Evolutionary conservation across 2,113 vertebrate genomes (phyloP).

Genomic region (Lutjanus erythropterus): DNA sequence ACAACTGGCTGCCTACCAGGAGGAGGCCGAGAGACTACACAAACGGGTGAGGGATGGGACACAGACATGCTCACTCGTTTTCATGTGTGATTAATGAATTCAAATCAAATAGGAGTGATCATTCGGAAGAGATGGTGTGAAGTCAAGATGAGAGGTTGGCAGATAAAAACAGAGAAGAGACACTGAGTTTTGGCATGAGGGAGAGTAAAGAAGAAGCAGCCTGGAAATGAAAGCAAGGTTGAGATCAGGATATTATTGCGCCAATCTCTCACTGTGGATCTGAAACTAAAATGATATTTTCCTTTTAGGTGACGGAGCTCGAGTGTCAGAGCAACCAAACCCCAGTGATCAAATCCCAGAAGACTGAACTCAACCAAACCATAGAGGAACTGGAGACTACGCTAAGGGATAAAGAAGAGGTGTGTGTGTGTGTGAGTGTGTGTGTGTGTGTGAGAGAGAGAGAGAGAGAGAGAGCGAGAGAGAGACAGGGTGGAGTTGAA

Average conservation of each 20-base stretch:
- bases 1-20: slow-evolving; percentile 97
- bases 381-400: slow-evolving; percentile 95
- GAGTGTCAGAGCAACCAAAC: slow-evolving; percentile 97
- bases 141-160: slow-evolving; percentile 35
- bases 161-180: not conserved
- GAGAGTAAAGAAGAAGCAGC: slow-evolving; percentile 4
- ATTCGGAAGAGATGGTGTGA: slow-evolving; percentile 38
- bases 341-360: slow-evolving; percentile 96
- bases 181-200: slow-evolving; percentile 19
- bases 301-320: slow-evolving; percentile 94
- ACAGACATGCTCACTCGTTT: slow-evolving; percentile 33
- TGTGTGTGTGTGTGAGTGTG: slow-evolving; percentile 66
- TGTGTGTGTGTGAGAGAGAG: not conserved
- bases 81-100: slow-evolving; percentile 41
- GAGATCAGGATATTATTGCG: slow-evolving; percentile 15
- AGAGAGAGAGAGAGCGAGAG: too few relatives aligned
- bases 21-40: slow-evolving; percentile 97
- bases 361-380: slow-evolving; percentile 97
- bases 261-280: not conserved
- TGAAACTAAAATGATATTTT: slow-evolving; percentile 18
- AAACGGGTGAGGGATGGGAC: slow-evolving; percentile 88
- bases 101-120: slow-evolving; percentile 27
- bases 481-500: slow-evolving; percentile 65
- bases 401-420: slow-evolving; percentile 96
- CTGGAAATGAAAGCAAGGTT: slow-evolving; percentile 18